Percentiles rank a stretch among this genome's conserved stretches.
These are phyloP conservation scores for Oreortyx pictus DNA, from an alignment of 2,797 vertebrate species.

Conservation along the genomic window DNA sequence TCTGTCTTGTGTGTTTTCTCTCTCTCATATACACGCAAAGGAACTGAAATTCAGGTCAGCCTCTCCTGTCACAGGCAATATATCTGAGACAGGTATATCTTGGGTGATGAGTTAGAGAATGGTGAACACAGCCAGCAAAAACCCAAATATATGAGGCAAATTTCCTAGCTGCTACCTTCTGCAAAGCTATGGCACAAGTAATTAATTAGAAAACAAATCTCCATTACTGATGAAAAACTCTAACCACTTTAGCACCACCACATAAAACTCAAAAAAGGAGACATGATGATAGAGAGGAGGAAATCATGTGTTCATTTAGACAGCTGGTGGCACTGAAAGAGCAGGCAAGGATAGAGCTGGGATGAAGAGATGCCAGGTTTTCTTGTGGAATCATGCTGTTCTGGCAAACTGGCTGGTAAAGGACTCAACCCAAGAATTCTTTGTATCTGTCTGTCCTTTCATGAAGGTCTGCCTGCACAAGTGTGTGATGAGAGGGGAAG, in stretches of 20 bases:
- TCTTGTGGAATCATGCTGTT: not conserved
- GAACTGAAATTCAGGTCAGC: not conserved
- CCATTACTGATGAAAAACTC: not conserved
- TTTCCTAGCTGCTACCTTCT: not conserved
- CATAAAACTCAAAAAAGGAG: not conserved
- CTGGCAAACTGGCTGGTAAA: not conserved
- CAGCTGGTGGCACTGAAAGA: conserved; percentile 69
- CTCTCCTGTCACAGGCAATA: not conserved
- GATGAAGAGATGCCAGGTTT: conserved; percentile 3
- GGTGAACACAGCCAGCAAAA: not conserved
- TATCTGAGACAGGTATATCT: not conserved
- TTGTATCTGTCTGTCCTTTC: not conserved
- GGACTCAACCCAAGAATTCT: not conserved
- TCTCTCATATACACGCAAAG: not conserved
- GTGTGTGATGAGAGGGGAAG: not conserved
- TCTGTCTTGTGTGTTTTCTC: not conserved
- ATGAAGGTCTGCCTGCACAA: not conserved
- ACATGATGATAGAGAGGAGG: not conserved
- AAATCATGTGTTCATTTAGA: conserved; percentile 21
- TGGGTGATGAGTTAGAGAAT: not conserved
- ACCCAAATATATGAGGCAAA: not conserved
- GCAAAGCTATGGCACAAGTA: not conserved
- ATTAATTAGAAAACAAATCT: not conserved
- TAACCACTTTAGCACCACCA: not conserved
- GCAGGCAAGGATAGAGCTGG: conserved; percentile 19